Conservation (phyloP, 2,888 invertebrate species). For the Noctua janthe region DNA sequence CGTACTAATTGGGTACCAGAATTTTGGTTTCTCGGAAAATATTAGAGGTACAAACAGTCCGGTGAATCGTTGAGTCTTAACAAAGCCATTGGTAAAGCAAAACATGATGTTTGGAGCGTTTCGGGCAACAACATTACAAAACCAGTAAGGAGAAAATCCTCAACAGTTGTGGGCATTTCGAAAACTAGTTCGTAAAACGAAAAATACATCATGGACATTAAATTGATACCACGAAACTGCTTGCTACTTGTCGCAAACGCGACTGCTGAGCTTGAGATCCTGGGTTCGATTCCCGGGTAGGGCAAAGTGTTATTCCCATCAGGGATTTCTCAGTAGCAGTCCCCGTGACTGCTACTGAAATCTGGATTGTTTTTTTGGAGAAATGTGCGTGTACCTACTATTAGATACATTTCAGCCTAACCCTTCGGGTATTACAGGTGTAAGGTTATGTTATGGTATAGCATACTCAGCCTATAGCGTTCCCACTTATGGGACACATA, state of each 20-base stretch:
- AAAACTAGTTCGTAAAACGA: background rate
- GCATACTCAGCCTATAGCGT: background rate
- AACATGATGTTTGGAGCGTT: background rate
- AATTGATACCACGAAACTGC: background rate
- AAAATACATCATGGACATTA: background rate
- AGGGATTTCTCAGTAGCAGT: background rate
- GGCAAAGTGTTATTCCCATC: background rate
- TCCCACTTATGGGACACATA: background rate
- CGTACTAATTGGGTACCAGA: constrained; percentile 20
- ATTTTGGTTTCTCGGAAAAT: constrained; percentile 11
- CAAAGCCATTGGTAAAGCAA: background rate
- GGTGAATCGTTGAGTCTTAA: background rate
- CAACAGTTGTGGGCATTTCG: background rate
- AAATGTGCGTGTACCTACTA: background rate
- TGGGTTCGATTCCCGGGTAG: background rate
- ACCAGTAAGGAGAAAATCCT: background rate
- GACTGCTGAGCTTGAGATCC: background rate
- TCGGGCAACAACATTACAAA: background rate
- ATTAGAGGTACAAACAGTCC: background rate
- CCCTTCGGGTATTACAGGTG: background rate
- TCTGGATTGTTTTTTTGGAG: too few species aligned
- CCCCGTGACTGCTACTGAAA: too few species aligned
- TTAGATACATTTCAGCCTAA: background rate
- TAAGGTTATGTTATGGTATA: background rate
- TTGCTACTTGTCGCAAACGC: background rate